Evolutionary conservation across 2,888 invertebrate species (phyloP).

Genomic region (Andrena haemorrhoa): DNA sequence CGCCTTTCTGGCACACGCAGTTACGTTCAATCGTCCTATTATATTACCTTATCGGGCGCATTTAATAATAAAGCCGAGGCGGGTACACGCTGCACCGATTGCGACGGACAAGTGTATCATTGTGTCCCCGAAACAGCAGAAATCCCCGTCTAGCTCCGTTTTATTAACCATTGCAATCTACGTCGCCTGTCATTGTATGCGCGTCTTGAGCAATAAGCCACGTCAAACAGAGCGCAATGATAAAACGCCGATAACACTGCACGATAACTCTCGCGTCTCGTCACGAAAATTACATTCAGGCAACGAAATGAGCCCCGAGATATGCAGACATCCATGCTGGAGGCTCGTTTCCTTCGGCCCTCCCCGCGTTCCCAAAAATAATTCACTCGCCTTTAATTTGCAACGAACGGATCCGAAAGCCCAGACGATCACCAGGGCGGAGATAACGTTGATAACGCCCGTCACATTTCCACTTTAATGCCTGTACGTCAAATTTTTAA

Average conservation of each 20-base stretch:
- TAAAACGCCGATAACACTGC: conserved; percentile 72
- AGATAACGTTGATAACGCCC: conserved; percentile 46
- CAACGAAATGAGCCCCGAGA: conserved; percentile 40
- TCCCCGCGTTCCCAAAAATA: neutral
- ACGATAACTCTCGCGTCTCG: conserved; percentile 65
- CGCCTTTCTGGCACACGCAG: neutral
- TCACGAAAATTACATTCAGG: conserved; percentile 52
- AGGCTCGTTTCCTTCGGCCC: conserved; percentile 51
- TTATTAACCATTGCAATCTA: conserved; percentile 64
- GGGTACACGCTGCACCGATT: neutral
- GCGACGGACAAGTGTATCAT: conserved; percentile 10
- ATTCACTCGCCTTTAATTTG: conserved; percentile 23
- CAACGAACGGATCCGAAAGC: conserved; percentile 22
- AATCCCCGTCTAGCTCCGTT: conserved; percentile 38
- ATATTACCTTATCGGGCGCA: conserved; percentile 13
- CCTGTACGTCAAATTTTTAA: conserved; percentile 3
- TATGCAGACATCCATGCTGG: conserved; percentile 25
- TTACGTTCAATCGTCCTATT: conserved; percentile 31
- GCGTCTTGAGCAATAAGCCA: conserved; percentile 69
- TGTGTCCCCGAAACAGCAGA: neutral
- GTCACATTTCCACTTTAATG: conserved; percentile 34
- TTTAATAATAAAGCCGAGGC: conserved; percentile 20
- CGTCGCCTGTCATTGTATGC: conserved; percentile 61
- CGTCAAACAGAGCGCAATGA: conserved; percentile 75
- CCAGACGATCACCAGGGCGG: conserved; percentile 9